Evolutionary conservation across 1,140 invertebrate species (phyloP), one percentile per base, ranked within the genome.

Genomic region (Metopolophium dirhodum): DNA sequence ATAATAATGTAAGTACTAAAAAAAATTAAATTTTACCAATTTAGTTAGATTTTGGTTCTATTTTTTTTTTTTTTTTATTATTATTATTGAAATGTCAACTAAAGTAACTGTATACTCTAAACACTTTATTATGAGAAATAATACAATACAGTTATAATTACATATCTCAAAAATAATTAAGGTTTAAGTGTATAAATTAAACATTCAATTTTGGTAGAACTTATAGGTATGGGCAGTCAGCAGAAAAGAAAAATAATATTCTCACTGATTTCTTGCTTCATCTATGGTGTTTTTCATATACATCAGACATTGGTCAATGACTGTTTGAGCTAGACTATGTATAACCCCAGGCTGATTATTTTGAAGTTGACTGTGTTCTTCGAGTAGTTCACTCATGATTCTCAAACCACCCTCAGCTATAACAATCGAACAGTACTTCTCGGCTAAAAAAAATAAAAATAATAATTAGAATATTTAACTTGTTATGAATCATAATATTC

Each of bases 381-480:
- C 94, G 20, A 98, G 95, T 22, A 99, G 95, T 86, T 96, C 96
- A 90, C 96, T 95, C 8, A 99, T 95, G 54, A 98, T 95, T 83
- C 96, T 95, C 82, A 98, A 95, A 2, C 99, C 99, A 91, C 97
- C 97, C 96, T 99, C 99, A 88, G 96, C 96, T 94, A 97, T 97
- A 23, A 99, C 96, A 94, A 99, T 96, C 91, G 96, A 95, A 95
- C 98, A 99, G 95, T 99, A 99, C 95, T 99, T 99, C 35, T 97
- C 96, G 61, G 98, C 97, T 97, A 95, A 94, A 96, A 96, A 94
- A 82, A 94, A 85, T 94, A 94, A 94, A 51, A 47, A 4, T 2
- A 89, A 35, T 83, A 41, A 41, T 41, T 41, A 41, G 41, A 41
- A 41, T 41, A 41, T 41, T 37, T 83, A 85, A 88, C 93, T 37